Conservation (phyloP, 2,888 invertebrate genomes). For the Drosophila siamana region DNA sequence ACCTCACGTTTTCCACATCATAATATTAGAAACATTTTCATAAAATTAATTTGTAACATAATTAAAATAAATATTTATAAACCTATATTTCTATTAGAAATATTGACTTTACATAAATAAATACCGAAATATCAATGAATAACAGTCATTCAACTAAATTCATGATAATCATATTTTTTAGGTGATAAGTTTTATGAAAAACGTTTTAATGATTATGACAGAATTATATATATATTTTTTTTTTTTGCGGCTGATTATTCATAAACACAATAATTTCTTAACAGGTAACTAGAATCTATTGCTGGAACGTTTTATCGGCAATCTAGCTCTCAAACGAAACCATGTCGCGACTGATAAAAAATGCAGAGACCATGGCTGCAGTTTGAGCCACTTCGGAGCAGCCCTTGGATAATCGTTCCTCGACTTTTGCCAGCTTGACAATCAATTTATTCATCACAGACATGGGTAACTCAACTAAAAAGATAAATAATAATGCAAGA, state of each 20-base stretch:
- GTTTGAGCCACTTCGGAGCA: constrained; percentile 96
- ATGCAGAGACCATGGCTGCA: constrained; percentile 94
- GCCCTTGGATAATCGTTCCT: constrained; percentile 93
- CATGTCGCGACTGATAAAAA: constrained; percentile 90
- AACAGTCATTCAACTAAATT: too few species aligned
- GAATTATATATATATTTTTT: neutral
- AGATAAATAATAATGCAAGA: neutral
- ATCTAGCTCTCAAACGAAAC: constrained; percentile 81
- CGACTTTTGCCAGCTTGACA: constrained; percentile 95
- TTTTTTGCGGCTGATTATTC: neutral
- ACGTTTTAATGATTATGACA: too few species aligned
- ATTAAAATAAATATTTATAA: too few species aligned
- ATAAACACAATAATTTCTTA: constrained; percentile 11
- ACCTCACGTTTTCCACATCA: too few species aligned
- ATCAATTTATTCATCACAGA: constrained; percentile 91
- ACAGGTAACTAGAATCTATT: neutral
- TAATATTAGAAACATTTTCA: too few species aligned
- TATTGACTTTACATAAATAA: too few species aligned
- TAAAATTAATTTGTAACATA: too few species aligned
- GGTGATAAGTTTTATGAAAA: too few species aligned
- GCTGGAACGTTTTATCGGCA: neutral
- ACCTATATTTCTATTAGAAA: too few species aligned
- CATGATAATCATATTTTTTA: too few species aligned
- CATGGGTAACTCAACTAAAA: constrained; percentile 93
- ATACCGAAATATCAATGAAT: too few species aligned